Percentiles rank a stretch among this genome's conserved stretches.
These are phyloP conservation scores for Micropoecilia bifurca DNA, from an alignment of 2,797 vertebrate genomes.

Conservation along the genomic window DNA sequence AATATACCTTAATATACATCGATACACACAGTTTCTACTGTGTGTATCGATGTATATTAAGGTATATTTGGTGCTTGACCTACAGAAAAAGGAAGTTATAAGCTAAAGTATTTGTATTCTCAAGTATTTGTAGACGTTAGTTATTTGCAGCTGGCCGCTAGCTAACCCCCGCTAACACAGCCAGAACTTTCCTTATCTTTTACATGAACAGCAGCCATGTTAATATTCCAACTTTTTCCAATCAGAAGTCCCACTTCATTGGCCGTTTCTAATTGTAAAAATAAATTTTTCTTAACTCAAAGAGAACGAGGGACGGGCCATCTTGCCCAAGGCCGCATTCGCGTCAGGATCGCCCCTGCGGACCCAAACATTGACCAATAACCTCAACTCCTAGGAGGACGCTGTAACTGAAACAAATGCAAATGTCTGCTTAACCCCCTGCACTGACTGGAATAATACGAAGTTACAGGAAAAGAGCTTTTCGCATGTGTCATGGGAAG, in stretches of 20 bases:
- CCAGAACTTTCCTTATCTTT: background rate
- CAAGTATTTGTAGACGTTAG: background rate
- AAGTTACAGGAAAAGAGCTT: constrained; percentile 1
- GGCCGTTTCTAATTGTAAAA: background rate
- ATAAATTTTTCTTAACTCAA: background rate
- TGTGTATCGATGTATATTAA: background rate
- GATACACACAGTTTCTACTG: background rate
- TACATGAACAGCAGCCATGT: background rate
- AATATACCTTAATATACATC: too few relatives aligned
- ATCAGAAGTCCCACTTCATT: background rate
- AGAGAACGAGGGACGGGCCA: background rate
- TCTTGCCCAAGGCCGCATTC: background rate
- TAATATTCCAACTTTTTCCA: background rate
- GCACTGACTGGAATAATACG: background rate
- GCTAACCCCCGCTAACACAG: too few relatives aligned
- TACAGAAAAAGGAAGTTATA: background rate
- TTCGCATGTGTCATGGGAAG: constrained; percentile 52
- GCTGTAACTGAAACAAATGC: background rate
- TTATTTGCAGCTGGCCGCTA: background rate
- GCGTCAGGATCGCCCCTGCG: background rate
- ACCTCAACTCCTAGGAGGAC: background rate
- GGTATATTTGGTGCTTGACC: background rate
- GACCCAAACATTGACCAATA: background rate
- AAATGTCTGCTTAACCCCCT: background rate
- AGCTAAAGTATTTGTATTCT: too few relatives aligned